Base-by-base conservation (phyloP, 2,113 vertebrate species). In the Grantiella picta region DNA sequence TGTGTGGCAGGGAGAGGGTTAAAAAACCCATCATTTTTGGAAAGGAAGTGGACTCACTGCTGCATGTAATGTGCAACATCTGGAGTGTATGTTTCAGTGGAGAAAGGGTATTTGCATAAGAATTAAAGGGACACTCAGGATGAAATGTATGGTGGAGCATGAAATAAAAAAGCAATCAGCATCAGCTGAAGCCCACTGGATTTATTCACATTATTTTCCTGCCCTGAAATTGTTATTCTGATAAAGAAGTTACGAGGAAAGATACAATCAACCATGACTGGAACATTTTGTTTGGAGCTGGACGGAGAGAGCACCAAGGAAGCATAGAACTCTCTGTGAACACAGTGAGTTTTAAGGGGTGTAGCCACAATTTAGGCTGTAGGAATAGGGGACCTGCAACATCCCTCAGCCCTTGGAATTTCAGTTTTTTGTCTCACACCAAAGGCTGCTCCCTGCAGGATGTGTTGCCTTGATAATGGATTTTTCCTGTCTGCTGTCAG, bases 21-120 rank as follows among this genome's bases (percentile, higher is more conserved):
- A 89, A 96, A 94, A 18, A 15, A 1, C 10, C 1, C 2, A 1
- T 21, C 2, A 5, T 86, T 75, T 73, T 54, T 52, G 23, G 1
- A 17, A 73, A 83, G 86, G 88, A 80, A 86, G 44, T 7, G 54
- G 88, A 12, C 0, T 6, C 61, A 23, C 14, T 59, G 59, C 88
- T 88, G 87, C 75, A 18, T 88, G 59, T 47, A 66, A 90, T 70
- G 59, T 10, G 54, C 63, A 90, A 91, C 90, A 96, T 90, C 90
- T 91, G 87, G 75, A 12, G 14, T 0, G 0, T 27, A 1, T 27
- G 64, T 86, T 92, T 73, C 60, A 11, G 64, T 16, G 69, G 68
- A 40, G 65, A 93, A 65, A 56, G 68, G 69, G 5, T 9, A 63
- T 92, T 96, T 90, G 71, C 79, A 71, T 71, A 83, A 82, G 56